Evolutionary conservation across 2,113 vertebrate species (phyloP).

Genomic region (Otis tarda): DNA sequence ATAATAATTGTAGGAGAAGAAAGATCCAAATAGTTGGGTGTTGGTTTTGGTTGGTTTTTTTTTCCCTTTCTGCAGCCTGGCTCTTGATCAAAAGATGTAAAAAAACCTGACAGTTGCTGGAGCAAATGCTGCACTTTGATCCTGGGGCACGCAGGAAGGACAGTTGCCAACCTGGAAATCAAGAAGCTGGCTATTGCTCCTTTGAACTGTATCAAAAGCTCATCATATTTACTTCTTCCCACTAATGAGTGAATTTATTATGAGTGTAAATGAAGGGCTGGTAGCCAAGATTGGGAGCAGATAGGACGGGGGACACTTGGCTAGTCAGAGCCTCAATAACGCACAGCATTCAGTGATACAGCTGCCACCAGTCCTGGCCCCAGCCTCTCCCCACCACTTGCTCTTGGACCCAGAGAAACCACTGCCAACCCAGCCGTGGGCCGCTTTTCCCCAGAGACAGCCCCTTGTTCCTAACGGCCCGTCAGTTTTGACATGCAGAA

Average conservation of each 20-base stretch:
- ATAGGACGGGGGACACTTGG: neutral
- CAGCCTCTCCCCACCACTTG: neutral
- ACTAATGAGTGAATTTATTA: slow-evolving; percentile 20
- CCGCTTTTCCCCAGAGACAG: neutral
- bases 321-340: neutral
- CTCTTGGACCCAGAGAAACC: neutral
- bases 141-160: neutral
- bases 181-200: slow-evolving; percentile 23
- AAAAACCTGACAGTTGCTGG: slow-evolving; percentile 15
- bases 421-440: neutral
- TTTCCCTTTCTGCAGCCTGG: slow-evolving; percentile 5
- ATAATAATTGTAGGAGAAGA: slow-evolving; percentile 39
- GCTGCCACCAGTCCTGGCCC: neutral
- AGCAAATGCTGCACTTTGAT: neutral
- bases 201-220: slow-evolving; percentile 50
- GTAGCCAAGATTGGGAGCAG: neutral
- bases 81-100: slow-evolving; percentile 48
- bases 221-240: slow-evolving; percentile 34
- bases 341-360: fast-evolving
- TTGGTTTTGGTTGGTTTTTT: neutral
- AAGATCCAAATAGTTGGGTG: slow-evolving; percentile 43
- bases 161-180: neutral
- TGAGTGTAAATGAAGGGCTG: neutral
- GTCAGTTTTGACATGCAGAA: slow-evolving; percentile 25
- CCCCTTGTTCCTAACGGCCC: neutral